Base-by-base conservation (phyloP, 2,113 vertebrate species). In the Gila orcuttii region DNA sequence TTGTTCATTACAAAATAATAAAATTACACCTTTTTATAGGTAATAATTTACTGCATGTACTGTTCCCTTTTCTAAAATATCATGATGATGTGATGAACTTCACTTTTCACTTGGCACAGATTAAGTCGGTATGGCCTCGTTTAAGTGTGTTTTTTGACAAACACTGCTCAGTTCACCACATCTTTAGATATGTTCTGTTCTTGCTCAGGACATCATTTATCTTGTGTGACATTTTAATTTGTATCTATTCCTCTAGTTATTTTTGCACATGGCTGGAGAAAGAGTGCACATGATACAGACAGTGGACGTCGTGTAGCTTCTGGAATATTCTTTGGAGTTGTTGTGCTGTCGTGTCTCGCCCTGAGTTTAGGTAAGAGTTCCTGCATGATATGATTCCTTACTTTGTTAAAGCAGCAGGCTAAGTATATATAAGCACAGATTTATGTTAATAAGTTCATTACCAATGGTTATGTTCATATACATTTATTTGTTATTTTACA, bases 301-400 rank as follows among this genome's bases (percentile, higher is more conserved):
- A 8, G 0, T 0, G 0, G 0, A 1, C 33, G 0, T 79, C 31
- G 6, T 3, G 21, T 42, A 79, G 0, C 0, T 1, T n/a, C 12
- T 23, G 76, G 76, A 59, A 0, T 60, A 0, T 1, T 0, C 2
- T 59, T 36, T 79, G 76, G 4, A 79, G 0, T 0, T 15, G 6
- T 60, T 36, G 10, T 79, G 33, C 21, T 60, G 21, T 4, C 0
- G 0, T 79, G 31, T 39, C 28, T 79, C 31, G 0, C 4, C 21
- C 33, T 79, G 21, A 42, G 17, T 57, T 2, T 0, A 79, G 33
- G 77, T 79, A 79, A 28, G 28, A 79, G 31, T 42, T 60, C 57
- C 17, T 28, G 28, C 28, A 28, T 50, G 19, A 52, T 78, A 36
- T 57, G 75, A 55, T 21, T 23, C 4, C 33, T 23, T 39, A 39